Base-by-base conservation (phyloP, 2,797 vertebrate genomes). In the Alfaro cultratus region DNA sequence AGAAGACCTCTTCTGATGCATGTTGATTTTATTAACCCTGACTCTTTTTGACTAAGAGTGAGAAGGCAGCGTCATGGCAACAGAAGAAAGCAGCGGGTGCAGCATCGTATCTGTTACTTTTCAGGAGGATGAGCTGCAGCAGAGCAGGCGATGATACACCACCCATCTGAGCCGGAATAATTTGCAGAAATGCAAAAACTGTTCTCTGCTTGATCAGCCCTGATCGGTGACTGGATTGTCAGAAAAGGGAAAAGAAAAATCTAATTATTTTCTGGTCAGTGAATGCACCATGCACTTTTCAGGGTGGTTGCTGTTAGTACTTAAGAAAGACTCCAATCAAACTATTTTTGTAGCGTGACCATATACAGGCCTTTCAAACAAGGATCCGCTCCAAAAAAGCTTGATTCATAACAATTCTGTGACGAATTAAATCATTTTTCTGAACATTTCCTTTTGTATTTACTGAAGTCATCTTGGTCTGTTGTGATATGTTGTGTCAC, bases 21-120 rank as follows among this genome's bases (percentile, higher is more conserved):
- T 90, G 87, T 86, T 84, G 10, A 84, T 87, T 84, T 78, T 67
- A 83, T 57, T 85, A 86, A 88, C 79, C 55, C 23, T 26, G 55
- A 46, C 10, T 1, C 79, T 80, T 70, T 79, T 71, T 53, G 11
- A 82, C 83, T 73, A 84, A 34, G 21, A 57, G 84, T 82, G 85
- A 85, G 87, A 86, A 81, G 80, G 53, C 34, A 80, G 91, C 88
- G 89, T 89, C 90, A 90, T 92, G 86, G 89, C 82, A 92, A 94
- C 92, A 80, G 83, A 86, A 64, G 85, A 85, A 89, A 90, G 88
- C 84, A 88, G 85, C 10, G n/a, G 85, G 78, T 70, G 75, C 73
- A 62, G 87, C 78, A 12, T 10, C 39, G 74, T 78, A 76, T 74
- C 70, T 79, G 86, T 85, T 88, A 85, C 83, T 89, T 87, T 64